Conservation (phyloP, 2,888 invertebrate genomes). For the Hoplodrina ambigua region DNA sequence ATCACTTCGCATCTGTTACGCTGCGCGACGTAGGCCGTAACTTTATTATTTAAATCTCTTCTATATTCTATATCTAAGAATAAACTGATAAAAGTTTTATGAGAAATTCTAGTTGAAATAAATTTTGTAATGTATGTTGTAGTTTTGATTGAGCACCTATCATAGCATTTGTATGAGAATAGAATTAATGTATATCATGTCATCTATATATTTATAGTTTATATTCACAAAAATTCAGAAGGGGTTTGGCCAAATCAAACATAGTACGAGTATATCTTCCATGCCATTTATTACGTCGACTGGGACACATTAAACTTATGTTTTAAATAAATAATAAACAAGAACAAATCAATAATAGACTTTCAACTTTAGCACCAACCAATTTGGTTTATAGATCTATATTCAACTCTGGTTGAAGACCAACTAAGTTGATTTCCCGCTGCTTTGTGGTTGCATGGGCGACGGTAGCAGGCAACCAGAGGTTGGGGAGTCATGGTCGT, state of each 20-base stretch:
- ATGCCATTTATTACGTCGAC: conserved; percentile 61
- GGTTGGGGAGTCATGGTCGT: conserved; percentile 83
- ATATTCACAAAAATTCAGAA: background rate
- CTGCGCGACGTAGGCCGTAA: conserved; percentile 57
- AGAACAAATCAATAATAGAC: conserved; percentile 58
- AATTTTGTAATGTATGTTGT: conserved; percentile 82
- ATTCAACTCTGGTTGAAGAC: conserved; percentile 24
- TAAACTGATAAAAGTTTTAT: conserved; percentile 79
- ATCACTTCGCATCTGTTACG: conserved; percentile 61
- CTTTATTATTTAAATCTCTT: conserved; percentile 64
- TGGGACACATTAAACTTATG: conserved; percentile 51
- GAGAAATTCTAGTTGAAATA: conserved; percentile 85
- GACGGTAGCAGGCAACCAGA: conserved; percentile 89
- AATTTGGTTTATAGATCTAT: conserved; percentile 54
- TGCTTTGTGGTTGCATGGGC: conserved; percentile 89
- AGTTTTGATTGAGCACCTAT: conserved; percentile 65
- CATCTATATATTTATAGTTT: conserved; percentile 1
- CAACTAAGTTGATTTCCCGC: conserved; percentile 69
- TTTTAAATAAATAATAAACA: conserved; percentile 63
- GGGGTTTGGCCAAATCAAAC: background rate
- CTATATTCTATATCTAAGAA: conserved; percentile 66
- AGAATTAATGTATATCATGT: conserved; percentile 23
- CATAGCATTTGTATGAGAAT: conserved; percentile 16
- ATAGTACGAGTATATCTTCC: conserved; percentile 16
- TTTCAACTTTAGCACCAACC: conserved; percentile 67